phyloP scores from a whole-genome alignment of 2,113 vertebrate species.

The Holacanthus passer region DNA sequence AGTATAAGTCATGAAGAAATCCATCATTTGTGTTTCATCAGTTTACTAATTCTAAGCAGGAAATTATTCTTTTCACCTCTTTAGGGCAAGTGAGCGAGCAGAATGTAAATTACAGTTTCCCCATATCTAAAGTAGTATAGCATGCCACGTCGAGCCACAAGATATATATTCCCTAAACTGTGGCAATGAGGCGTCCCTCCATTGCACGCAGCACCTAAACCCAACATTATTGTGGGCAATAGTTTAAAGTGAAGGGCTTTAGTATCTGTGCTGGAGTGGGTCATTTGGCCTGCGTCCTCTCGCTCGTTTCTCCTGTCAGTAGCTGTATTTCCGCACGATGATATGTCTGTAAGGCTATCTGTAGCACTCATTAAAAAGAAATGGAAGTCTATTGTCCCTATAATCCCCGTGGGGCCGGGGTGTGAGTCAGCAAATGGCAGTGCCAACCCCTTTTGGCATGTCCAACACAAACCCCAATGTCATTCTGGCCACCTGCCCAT shows the following conservation, averaged over 20 bases:
- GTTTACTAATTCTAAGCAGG: background rate
- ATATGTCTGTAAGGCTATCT: slow-evolving; percentile 35
- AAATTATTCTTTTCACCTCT: background rate
- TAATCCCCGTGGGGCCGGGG: slow-evolving; percentile 40
- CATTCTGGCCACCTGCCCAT: slow-evolving; percentile 58
- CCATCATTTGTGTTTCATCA: background rate
- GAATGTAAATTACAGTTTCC: background rate
- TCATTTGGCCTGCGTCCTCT: slow-evolving; percentile 21
- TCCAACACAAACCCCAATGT: slow-evolving; percentile 60
- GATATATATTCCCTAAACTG: background rate
- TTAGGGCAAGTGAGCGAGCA: background rate
- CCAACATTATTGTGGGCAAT: background rate
- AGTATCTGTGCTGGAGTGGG: background rate
- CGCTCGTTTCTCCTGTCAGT: slow-evolving; percentile 15
- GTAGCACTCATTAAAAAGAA: slow-evolving; percentile 60
- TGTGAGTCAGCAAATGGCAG: slow-evolving; percentile 66
- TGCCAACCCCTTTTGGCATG: slow-evolving; percentile 52
- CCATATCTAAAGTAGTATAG: background rate
- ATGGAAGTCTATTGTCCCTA: slow-evolving; percentile 42
- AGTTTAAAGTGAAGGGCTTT: background rate
- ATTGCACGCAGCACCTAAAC: background rate
- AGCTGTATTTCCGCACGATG: slow-evolving; percentile 33
- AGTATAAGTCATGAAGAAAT: background rate
- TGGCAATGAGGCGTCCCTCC: background rate
- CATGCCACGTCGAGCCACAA: background rate